Percentiles rank a stretch among this genome's conserved stretches.
Conservation (phyloP, 2,113 vertebrate genomes). For the Brienomyrus longianalis region DNA sequence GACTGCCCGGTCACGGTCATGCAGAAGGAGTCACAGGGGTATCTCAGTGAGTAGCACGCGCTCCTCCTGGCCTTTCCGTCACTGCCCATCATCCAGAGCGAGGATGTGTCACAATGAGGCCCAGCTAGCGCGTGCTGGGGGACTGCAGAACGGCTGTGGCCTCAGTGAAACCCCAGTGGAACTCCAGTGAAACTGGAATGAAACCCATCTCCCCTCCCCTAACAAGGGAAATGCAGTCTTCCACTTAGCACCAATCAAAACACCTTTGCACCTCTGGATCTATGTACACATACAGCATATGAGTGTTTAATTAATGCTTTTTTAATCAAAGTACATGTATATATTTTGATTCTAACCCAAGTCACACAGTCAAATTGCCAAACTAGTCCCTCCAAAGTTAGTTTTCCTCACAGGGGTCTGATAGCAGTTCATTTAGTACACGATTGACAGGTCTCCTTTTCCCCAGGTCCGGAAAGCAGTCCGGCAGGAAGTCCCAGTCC, state of each 20-base stretch:
- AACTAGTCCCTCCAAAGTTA: too few species aligned
- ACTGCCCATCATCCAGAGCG: neutral
- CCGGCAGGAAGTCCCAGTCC: conserved; percentile 77
- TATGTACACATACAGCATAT: neutral
- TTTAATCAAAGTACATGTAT: neutral
- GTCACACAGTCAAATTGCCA: neutral
- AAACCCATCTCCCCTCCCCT: neutral
- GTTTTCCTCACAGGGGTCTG: neutral
- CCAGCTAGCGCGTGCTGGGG: neutral
- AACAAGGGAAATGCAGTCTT: neutral
- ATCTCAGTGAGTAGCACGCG: conserved; percentile 80
- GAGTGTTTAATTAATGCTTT: neutral
- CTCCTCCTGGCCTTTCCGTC: neutral
- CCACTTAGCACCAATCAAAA: neutral
- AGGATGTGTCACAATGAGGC: conserved; percentile 18
- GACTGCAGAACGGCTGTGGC: neutral
- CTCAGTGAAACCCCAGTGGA: neutral
- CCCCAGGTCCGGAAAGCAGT: conserved; percentile 80
- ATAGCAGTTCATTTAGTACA: neutral
- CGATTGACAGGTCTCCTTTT: conserved; percentile 53
- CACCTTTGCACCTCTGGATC: neutral
- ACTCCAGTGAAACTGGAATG: neutral
- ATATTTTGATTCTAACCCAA: neutral
- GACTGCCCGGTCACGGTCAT: conserved; percentile 95
- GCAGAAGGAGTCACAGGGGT: conserved; percentile 92